Percentiles rank a stretch among this genome's conserved stretches.
Evolutionary conservation across 2,888 invertebrate genomes (phyloP).

Genomic region (Dinocampus coccinellae): DNA sequence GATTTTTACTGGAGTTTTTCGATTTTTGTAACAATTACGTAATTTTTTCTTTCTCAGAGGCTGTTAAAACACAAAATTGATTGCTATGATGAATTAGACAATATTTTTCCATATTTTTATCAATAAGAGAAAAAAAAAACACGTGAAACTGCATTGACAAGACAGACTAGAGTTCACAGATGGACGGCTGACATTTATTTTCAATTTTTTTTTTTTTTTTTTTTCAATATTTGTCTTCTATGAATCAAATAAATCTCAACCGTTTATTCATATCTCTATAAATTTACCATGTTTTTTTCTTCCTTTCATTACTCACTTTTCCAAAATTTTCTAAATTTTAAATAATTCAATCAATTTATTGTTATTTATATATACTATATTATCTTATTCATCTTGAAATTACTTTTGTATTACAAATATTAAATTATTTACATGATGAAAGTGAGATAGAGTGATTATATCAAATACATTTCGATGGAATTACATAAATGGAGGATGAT

Average conservation of each 20-base stretch:
- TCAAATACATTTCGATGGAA: not conserved
- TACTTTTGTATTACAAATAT: constrained; percentile 44
- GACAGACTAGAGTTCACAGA: constrained; percentile 50
- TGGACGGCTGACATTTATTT: constrained; percentile 47
- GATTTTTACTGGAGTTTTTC: not conserved
- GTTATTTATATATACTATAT: not conserved
- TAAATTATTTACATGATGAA: constrained; percentile 39
- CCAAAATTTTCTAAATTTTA: constrained; percentile 13
- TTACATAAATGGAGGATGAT: not conserved
- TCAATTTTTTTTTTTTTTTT: constrained; percentile 15
- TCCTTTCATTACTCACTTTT: constrained; percentile 5
- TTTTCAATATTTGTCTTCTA: constrained; percentile 1
- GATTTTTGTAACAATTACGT: too few species aligned
- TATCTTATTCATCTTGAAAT: constrained; percentile 35
- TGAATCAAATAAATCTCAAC: constrained; percentile 43
- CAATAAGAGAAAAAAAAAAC: constrained; percentile 39
- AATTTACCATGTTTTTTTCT: constrained; percentile 37
- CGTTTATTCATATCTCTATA: constrained; percentile 40
- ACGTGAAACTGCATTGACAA: constrained; percentile 47
- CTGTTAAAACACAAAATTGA: not conserved
- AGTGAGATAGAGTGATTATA: not conserved
- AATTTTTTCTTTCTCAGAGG: too few species aligned
- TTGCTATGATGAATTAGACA: too few species aligned
- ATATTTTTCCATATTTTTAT: not conserved
- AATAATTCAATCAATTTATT: not conserved